A percentile compares a stretch with the other conserved stretches of the same genome.
phyloP scores from a whole-genome alignment of 2,797 vertebrate genomes.

The Setipinna tenuifilis region DNA sequence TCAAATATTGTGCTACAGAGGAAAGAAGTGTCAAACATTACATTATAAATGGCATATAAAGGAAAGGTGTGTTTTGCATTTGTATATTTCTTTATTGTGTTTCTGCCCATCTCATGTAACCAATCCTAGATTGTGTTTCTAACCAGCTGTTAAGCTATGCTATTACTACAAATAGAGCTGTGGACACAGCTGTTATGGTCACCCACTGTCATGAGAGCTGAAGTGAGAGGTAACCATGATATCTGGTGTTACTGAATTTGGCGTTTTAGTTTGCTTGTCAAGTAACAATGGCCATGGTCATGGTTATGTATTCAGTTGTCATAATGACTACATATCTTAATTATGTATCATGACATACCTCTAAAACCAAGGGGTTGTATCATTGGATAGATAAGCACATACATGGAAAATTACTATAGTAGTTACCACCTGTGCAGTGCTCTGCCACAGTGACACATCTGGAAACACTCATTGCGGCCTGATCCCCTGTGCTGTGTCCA shows the following conservation, averaged over 20 bases:
- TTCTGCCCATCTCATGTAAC: background rate
- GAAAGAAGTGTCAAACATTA: too few relatives aligned
- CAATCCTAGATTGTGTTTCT: background rate
- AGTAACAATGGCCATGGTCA: background rate
- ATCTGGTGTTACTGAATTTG: background rate
- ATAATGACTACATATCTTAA: background rate
- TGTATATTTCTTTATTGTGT: background rate
- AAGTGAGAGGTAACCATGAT: background rate
- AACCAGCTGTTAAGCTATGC: background rate
- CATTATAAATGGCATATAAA: background rate
- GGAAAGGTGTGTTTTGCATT: background rate
- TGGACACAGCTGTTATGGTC: background rate
- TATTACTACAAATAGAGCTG: background rate
- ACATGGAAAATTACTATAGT: background rate
- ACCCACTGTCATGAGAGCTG: background rate
- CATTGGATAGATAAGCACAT: background rate
- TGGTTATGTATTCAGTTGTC: background rate
- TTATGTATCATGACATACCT: background rate
- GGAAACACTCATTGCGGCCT: background rate
- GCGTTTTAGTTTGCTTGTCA: background rate
- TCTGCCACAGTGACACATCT: background rate
- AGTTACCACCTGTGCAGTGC: background rate
- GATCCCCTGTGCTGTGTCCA: background rate
- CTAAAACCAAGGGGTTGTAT: background rate
- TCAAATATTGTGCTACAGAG: background rate